phyloP scores from a whole-genome alignment of 2,888 invertebrate genomes.

The Abrostola triplasia region DNA sequence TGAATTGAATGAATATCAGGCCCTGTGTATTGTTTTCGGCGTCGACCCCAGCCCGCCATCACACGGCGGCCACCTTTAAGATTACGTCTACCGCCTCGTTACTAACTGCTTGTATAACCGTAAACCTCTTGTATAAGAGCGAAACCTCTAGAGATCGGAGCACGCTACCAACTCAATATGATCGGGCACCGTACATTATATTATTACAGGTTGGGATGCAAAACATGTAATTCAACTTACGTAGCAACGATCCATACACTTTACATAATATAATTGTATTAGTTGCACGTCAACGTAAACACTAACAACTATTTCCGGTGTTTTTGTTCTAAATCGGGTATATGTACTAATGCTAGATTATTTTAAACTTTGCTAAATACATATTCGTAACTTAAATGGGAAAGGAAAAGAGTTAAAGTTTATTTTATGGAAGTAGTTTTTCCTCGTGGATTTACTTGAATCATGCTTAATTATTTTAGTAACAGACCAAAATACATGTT shows the following conservation, averaged over 20 bases:
- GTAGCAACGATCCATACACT: not conserved
- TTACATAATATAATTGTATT: not conserved
- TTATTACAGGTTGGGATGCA: constrained; percentile 3
- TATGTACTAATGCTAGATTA: too few species aligned
- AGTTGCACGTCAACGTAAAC: not conserved
- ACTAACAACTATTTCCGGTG: constrained; percentile 1
- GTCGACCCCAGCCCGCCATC: constrained; percentile 4
- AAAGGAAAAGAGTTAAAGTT: too few species aligned
- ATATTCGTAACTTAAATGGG: too few species aligned
- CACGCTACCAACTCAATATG: not conserved
- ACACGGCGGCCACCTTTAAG: not conserved
- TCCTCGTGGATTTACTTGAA: too few species aligned
- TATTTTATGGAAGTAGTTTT: too few species aligned
- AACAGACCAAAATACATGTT: too few species aligned
- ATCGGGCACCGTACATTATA: not conserved
- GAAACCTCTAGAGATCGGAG: not conserved
- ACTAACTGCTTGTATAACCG: constrained; percentile 2
- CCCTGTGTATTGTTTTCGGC: constrained; percentile 30
- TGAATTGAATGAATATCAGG: constrained; percentile 49
- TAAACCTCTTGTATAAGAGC: constrained; percentile 1
- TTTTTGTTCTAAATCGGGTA: not conserved
- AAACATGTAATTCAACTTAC: not conserved
- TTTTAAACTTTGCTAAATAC: too few species aligned
- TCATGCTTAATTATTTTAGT: too few species aligned
- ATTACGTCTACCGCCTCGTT: constrained; percentile 12